Evolutionary conservation across 2,888 invertebrate species (phyloP).

Genomic region (Ornithoptera priamus): DNA sequence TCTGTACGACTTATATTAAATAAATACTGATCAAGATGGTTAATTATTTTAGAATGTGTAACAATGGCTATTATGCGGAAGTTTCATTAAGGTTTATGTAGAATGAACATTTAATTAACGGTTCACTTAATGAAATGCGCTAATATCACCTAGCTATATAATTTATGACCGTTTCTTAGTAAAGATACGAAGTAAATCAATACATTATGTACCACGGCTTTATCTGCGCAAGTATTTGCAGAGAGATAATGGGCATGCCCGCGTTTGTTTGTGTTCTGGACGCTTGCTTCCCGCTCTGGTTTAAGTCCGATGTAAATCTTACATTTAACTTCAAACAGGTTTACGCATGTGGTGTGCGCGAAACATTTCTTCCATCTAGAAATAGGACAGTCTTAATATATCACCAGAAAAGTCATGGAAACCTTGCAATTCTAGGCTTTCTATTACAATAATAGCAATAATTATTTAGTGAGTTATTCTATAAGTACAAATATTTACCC

Average conservation of each 20-base stretch:
- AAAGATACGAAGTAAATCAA: constrained; percentile 48
- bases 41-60: too few relatives aligned
- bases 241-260: constrained; percentile 40
- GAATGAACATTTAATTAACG: neutral
- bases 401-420: neutral
- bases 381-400: neutral
- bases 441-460: too few relatives aligned
- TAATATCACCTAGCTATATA: constrained; percentile 32
- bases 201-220: constrained; percentile 36
- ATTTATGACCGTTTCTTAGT: constrained; percentile 46
- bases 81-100: neutral
- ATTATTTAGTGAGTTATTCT: too few relatives aligned
- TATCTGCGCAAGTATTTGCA: constrained; percentile 45
- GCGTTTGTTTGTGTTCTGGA: constrained; percentile 40
- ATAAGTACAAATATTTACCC: too few relatives aligned
- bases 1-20: too few relatives aligned
- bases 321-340: constrained; percentile 41
- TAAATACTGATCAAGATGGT: too few relatives aligned
- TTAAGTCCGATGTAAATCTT: constrained; percentile 15
- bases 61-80: too few relatives aligned
- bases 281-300: constrained; percentile 39
- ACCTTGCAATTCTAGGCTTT: too few relatives aligned
- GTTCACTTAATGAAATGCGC: constrained; percentile 12
- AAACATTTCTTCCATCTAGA: neutral
- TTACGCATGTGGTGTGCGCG: constrained; percentile 34